These are phyloP conservation scores for Tapirus terrestris DNA, from an alignment of 2,113 vertebrate genomes.

Conservation along the genomic window DNA sequence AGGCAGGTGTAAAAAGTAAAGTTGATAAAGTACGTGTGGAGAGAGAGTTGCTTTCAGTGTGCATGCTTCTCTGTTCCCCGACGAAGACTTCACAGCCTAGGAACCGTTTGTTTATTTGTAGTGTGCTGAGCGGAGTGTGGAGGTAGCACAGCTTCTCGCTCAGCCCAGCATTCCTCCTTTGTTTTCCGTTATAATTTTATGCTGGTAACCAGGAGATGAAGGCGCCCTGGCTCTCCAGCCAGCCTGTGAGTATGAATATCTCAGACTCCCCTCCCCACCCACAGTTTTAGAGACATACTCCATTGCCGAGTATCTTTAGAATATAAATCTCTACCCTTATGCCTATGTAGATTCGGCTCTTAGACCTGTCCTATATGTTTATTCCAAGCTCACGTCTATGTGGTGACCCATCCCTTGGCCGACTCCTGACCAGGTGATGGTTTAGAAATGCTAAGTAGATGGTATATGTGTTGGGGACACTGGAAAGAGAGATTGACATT, in stretches of 20 bases:
- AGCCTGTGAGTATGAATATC: neutral
- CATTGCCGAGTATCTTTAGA: neutral
- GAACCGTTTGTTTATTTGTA: fast-evolving
- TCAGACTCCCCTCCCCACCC: neutral
- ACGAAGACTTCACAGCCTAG: fast-evolving
- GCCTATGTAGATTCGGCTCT: neutral
- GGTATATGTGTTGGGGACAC: neutral
- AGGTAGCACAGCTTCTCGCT: too few relatives aligned
- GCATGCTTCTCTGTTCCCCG: neutral
- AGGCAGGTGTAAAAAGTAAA: neutral
- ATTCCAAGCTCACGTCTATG: neutral
- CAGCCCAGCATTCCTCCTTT: neutral
- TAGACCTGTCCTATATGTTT: neutral
- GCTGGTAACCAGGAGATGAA: neutral
- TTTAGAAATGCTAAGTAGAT: neutral
- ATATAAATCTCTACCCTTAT: neutral
- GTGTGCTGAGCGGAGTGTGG: too few relatives aligned
- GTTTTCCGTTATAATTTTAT: neutral
- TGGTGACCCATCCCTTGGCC: neutral
- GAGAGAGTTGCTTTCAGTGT: too few relatives aligned
- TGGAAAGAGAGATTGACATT: neutral
- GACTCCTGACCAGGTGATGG: neutral
- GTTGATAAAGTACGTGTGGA: too few relatives aligned
- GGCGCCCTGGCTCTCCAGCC: neutral
- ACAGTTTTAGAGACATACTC: neutral